A percentile compares a stretch with the other conserved stretches of the same genome.
phyloP scores from a whole-genome alignment of 2,888 invertebrate genomes.

The Lasioglossum figueresi region DNA sequence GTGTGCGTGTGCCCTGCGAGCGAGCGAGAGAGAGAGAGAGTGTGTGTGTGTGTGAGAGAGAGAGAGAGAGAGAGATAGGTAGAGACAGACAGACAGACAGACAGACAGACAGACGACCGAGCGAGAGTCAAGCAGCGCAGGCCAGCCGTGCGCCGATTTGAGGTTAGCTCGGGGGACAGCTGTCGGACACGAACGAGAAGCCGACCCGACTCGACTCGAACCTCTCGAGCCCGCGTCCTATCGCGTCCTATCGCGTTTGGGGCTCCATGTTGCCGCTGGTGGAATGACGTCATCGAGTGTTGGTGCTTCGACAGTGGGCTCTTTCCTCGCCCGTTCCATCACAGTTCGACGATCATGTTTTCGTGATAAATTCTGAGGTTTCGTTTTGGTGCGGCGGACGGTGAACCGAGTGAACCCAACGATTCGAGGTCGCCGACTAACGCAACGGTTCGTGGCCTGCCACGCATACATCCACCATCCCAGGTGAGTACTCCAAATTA shows the following conservation, averaged over 20 bases:
- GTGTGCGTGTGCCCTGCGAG: background rate
- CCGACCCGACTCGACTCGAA: constrained; percentile 30
- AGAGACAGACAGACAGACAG: background rate
- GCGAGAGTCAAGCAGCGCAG: constrained; percentile 9
- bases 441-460: constrained; percentile 29
- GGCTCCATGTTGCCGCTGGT: constrained; percentile 78
- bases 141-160: constrained; percentile 29
- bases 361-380: constrained; percentile 74
- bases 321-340: constrained; percentile 67
- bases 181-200: constrained; percentile 26
- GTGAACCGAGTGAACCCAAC: constrained; percentile 42
- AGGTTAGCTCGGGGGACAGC: constrained; percentile 50
- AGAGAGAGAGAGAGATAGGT: background rate
- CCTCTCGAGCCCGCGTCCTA: constrained; percentile 57
- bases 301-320: constrained; percentile 73
- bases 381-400: constrained; percentile 50
- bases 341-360: constrained; percentile 75
- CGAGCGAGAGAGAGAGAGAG: background rate
- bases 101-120: background rate
- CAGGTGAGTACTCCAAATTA: constrained; percentile 72
- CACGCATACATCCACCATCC: constrained; percentile 41
- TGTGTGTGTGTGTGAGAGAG: background rate
- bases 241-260: constrained; percentile 66
- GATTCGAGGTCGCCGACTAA: constrained; percentile 32
- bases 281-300: constrained; percentile 80